Evolutionary conservation across 2,888 invertebrate species (phyloP).

Genomic region (Toxonevra muliebris): DNA sequence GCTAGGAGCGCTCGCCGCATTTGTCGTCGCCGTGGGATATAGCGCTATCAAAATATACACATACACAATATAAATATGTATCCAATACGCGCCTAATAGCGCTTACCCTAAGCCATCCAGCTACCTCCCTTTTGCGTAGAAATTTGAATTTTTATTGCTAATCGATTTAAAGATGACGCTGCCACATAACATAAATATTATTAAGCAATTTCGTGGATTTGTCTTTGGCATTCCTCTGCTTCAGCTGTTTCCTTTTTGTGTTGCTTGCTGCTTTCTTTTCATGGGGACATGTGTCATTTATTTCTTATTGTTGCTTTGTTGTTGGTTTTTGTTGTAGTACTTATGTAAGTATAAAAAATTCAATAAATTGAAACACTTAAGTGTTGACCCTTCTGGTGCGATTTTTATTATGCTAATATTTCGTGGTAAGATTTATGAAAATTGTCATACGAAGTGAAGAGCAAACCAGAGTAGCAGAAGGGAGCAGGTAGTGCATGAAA

Average conservation of each 20-base stretch:
- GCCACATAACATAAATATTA: conserved; percentile 27
- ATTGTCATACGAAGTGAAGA: conserved; percentile 3
- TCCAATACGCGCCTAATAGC: too few species aligned
- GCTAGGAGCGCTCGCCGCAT: conserved; percentile 6
- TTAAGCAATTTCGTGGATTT: conserved; percentile 28
- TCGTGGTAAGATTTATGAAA: conserved; percentile 29
- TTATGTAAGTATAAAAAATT: conserved; percentile 9
- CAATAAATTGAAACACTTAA: conserved; percentile 24
- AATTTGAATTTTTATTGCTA: conserved; percentile 61
- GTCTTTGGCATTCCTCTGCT: not conserved
- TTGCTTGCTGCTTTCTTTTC: conserved; percentile 14
- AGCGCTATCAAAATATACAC: too few species aligned
- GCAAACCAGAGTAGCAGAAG: not conserved
- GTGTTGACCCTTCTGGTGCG: conserved; percentile 20
- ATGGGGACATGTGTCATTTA: conserved; percentile 27
- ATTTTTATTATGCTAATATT: conserved; percentile 28
- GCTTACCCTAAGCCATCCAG: too few species aligned
- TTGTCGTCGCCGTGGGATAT: too few species aligned
- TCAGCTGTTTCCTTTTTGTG: conserved; percentile 6
- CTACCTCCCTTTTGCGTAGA: not conserved
- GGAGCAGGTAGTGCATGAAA: too few species aligned
- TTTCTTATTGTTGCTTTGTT: conserved; percentile 18
- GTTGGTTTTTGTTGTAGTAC: not conserved
- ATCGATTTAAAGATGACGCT: conserved; percentile 51
- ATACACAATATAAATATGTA: too few species aligned